Evolutionary conservation across 1,140 invertebrate species (phyloP), one percentile per base, ranked within the genome.

Genomic region (Medauroidea extradentata): DNA sequence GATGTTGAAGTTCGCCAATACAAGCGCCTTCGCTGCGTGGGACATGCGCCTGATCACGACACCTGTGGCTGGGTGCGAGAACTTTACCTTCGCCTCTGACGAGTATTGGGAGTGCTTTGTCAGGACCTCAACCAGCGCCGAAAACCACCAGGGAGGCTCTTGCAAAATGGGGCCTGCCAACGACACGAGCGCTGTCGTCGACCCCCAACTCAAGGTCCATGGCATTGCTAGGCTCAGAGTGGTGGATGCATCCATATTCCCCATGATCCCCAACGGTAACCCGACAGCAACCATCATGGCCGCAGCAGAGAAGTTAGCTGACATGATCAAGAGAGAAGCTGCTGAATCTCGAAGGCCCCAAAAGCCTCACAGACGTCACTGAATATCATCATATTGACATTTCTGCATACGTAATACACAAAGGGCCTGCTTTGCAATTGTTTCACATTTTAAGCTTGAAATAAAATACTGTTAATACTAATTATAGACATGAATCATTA

Each of bases 21-120:
- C 90, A 0, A 80, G 82, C 8, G 87, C 90, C 0, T 92, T 96
- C 65, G 85, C 88, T 68, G 81, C 84, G 46, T 93, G 90, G 62
- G 86, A 88, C 0, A 90, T 90, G 0, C 78, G 85, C 44, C 85
- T 90, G 0, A 82, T 91, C 44, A 85, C 82, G 2, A 88, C 89
- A 16, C 85, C 87, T 0, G 80, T 93, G 76, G 91, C 91, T 0
- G 90, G 86, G 0, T 95, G 93, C 67, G 81, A 87, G 44, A 62
- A 72, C 46, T 63, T 55, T 80, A 79, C 81, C 14, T 81, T 82
- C 55, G 78, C 81, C 0, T 86, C 85, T 1, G 90, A 94, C 65
- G 86, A 88, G 39, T 95, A 94, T 69, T 93, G 91, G 89, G 88
- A 88, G 64, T 94, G 91, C 64, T 82, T 85, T 50, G 76, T 89